Base-by-base conservation (phyloP, 2,888 invertebrate genomes). In the Erpobdella octoculata region DNA sequence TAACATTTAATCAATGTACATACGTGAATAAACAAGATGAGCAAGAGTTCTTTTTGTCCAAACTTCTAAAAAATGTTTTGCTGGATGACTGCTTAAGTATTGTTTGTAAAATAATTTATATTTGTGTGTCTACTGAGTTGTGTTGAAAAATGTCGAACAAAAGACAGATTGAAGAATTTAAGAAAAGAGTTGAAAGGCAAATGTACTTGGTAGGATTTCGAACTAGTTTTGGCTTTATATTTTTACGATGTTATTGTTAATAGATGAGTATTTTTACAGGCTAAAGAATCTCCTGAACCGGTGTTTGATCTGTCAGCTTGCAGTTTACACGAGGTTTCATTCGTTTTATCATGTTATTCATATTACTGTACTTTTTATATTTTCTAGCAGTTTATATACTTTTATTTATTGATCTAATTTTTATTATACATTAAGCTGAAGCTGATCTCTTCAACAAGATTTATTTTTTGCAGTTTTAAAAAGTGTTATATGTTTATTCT, bases 241-340 rank as follows among this genome's bases (percentile, higher is more conserved):
- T 37, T 31, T 5, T 6, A n/a, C 21, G 21, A 28, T 46, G 31
- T 31, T 28, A 48, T 25, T 6, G 12, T 67, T 1, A 67, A 25
- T 18, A n/a, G 38, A 66, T 66, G 8, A 66, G 12, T 67, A 1
- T 48, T 46, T 31, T 67, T 1, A 33, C 61, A 89, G 89, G 88
- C 89, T 41, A 85, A 88, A 78, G 91, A 91, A 84, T 89, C 88
- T 76, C 92, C 91, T 37, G 91, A 91, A 81, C 88, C 89, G 71
- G 86, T 88, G 73, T 91, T 90, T 83, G 91, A 92, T 83, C 82
- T 92, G 74, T 89, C 91, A 5, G 89, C 89, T 76, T 92, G 92
- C 83, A 88, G 88, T 79, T 83, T 92, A 72, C 87, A 87, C 77
- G 86, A 85, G 77, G 82, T 81, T 75, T n/a, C n/a, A n/a, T n/a